Evolutionary conservation across 2,888 invertebrate genomes (phyloP), one percentile per base, ranked within the genome.

Genomic region (Coelogynopora nodosa): DNA sequence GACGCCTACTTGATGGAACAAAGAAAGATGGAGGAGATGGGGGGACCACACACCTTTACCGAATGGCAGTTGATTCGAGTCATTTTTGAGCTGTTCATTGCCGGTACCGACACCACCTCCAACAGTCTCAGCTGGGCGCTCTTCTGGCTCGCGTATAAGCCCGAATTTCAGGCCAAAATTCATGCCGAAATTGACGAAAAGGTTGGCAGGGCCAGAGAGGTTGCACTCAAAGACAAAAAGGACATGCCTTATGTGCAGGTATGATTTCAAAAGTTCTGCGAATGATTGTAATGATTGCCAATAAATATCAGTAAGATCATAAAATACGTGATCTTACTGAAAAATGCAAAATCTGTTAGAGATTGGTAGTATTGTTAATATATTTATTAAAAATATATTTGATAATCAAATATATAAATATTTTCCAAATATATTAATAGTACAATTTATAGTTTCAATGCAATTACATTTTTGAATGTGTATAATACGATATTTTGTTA

Each of bases 21-120:
- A 30, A 30, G 85, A n/a, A n/a, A 26, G 13, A 82, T 84, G 82
- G 28, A 84, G 30, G 0, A 81, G n/a, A 13, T 28, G 26, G 23
- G 84, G 27, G 30, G 67, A 31, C 18, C 18, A 27, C 5, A 82
- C 26, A 67, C 29, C 10, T 88, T 87, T 67, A 28, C 74, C 27
- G 88, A 88, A n/a, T 67, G 30, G 27, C 88, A 88, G 67, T 27
- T 88, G 27, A 67, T 84, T 23, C 86, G 88, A 28, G 82, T 86
- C 18, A 85, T 89, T 10, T 29, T 85, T 0, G 89, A 89, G 31
- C 84, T 89, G 26, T 86, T 88, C 29, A 27, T 88, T 23, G 88
- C 88, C 0, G 88, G 88, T 5, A 87, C 82, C 26, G 88, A 88
- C 31, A 88, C 88, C 0, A 87, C 88, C 27, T 29, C 88, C 5